Conservation (phyloP, 2,797 vertebrate genomes). For the Ceryle rudis region DNA sequence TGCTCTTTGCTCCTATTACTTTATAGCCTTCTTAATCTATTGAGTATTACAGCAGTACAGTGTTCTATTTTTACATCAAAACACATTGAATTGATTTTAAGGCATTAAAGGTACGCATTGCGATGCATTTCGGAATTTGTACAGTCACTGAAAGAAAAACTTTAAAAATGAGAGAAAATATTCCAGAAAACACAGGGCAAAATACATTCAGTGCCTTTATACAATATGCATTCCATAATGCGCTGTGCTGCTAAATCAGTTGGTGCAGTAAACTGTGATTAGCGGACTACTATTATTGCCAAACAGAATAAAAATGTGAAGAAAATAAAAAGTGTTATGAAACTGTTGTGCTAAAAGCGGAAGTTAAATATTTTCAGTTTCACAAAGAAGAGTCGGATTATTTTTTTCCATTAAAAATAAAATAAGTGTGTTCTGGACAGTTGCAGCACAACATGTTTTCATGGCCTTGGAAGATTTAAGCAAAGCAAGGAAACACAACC, state of each 20-base stretch:
- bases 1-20: conserved; percentile 78
- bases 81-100: conserved; percentile 67
- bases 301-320: conserved; percentile 60
- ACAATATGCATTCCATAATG: conserved; percentile 75
- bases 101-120: conserved; percentile 68
- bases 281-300: conserved; percentile 62
- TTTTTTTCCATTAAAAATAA: not conserved
- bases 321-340: conserved; percentile 37
- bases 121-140: conserved; percentile 76
- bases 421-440: not conserved
- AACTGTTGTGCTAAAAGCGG: conserved; percentile 52
- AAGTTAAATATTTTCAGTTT: conserved; percentile 9
- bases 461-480: conserved; percentile 29
- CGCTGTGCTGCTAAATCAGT: conserved; percentile 28
- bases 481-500: not conserved
- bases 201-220: conserved; percentile 82
- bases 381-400: not conserved
- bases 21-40: conserved; percentile 74
- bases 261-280: conserved; percentile 43
- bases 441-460: conserved; percentile 32
- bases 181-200: conserved; percentile 77
- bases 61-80: conserved; percentile 77
- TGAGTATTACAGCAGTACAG: conserved; percentile 74
- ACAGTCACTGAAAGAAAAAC: conserved; percentile 70
- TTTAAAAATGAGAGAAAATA: conserved; percentile 50